phyloP scores from a whole-genome alignment of 2,888 invertebrate species.

The Habroteleia sp. region DNA sequence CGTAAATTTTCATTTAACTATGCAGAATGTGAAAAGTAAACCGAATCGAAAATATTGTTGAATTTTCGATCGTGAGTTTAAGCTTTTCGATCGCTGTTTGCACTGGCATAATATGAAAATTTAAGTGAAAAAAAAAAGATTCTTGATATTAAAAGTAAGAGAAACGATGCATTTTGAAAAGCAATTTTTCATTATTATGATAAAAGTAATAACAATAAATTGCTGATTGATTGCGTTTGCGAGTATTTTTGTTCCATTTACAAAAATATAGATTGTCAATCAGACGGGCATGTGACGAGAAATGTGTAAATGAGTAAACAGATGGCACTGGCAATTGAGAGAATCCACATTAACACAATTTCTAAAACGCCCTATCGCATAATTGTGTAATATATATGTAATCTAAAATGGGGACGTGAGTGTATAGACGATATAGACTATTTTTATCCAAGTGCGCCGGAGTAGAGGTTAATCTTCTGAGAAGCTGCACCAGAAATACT shows the following conservation, averaged over 20 bases:
- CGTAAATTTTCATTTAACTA: conserved; percentile 32
- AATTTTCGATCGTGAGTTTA: no score
- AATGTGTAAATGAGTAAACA: conserved; percentile 57
- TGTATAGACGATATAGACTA: conserved; percentile 69
- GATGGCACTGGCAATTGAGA: conserved; percentile 48
- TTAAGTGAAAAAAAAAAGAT: no score
- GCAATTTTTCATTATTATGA: no score
- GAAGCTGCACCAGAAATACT: conserved; percentile 76
- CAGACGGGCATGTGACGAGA: conserved; percentile 13
- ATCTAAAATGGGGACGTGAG: conserved; percentile 62
- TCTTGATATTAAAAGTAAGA: no score
- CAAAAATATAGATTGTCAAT: conserved; percentile 41
- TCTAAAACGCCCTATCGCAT: conserved; percentile 74
- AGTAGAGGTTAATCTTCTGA: conserved; percentile 78
- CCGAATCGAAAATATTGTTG: conserved; percentile 28
- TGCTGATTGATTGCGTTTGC: no score
- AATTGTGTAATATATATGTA: conserved; percentile 72
- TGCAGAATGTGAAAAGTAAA: conserved; percentile 33
- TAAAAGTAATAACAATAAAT: no score
- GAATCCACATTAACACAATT: conserved; percentile 48
- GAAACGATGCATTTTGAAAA: no score
- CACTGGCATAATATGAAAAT: no score
- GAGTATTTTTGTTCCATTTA: conserved; percentile 36
- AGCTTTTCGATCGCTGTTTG: no score
- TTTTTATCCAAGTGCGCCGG: conserved; percentile 76